Evolutionary conservation across 2,888 invertebrate genomes (phyloP).

Genomic region (Rhorus exstirpatorius): DNA sequence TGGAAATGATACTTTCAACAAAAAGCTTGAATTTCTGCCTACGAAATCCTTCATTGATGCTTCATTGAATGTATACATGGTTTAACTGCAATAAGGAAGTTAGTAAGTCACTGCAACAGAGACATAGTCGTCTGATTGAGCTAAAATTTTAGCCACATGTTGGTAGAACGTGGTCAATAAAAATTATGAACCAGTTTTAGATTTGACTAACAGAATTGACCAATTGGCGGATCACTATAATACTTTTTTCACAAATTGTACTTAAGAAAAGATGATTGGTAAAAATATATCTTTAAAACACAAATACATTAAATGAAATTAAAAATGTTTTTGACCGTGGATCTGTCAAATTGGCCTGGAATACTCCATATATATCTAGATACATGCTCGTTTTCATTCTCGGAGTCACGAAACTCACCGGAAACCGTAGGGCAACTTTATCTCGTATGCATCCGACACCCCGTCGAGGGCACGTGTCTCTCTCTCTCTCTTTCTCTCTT

Average conservation of each 20-base stretch:
- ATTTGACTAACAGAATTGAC: background rate
- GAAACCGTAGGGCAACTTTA: constrained; percentile 79
- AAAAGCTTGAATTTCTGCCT: too few species aligned
- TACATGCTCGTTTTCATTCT: constrained; percentile 66
- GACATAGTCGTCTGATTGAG: too few species aligned
- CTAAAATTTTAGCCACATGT: too few species aligned
- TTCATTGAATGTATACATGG: too few species aligned
- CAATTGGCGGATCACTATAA: background rate
- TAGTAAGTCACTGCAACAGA: too few species aligned
- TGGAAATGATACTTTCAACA: too few species aligned
- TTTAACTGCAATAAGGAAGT: too few species aligned
- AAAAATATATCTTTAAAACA: constrained; percentile 1
- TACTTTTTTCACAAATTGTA: background rate
- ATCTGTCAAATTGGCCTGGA: background rate
- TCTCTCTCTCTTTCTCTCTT: constrained; percentile 48
- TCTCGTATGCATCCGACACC: constrained; percentile 81
- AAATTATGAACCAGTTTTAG: too few species aligned
- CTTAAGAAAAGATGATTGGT: background rate
- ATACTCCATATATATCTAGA: constrained; percentile 10
- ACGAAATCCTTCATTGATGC: too few species aligned
- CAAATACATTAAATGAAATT: too few species aligned
- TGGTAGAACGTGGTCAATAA: too few species aligned
- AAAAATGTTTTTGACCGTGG: too few species aligned
- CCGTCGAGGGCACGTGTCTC: constrained; percentile 73
- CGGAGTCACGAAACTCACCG: constrained; percentile 75